Evolutionary conservation across 2,888 invertebrate genomes (phyloP).

Genomic region (Aethes cnicana): DNA sequence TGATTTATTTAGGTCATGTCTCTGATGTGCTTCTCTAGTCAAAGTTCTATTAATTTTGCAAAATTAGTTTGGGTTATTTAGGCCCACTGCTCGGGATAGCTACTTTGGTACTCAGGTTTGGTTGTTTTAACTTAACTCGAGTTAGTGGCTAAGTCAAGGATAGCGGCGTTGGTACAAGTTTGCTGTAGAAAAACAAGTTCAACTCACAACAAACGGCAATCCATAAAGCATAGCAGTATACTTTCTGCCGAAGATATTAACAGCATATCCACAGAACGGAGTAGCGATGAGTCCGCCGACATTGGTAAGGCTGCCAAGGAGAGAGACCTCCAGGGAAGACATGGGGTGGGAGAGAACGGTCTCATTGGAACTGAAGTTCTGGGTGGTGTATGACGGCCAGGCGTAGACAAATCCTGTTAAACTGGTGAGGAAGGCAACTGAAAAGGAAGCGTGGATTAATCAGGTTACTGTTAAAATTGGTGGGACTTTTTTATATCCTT

Average conservation of each 20-base stretch:
- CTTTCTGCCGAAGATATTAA: slow-evolving; percentile 31
- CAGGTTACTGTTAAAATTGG: too few relatives aligned
- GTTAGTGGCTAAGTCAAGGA: too few relatives aligned
- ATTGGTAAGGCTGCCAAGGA: slow-evolving; percentile 33
- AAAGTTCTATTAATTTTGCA: too few relatives aligned
- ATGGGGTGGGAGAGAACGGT: slow-evolving; percentile 30
- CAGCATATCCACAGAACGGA: slow-evolving; percentile 31
- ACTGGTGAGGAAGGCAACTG: slow-evolving; percentile 34
- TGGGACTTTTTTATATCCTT: background rate
- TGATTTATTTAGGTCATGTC: too few relatives aligned
- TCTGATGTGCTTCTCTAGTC: too few relatives aligned
- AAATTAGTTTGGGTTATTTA: too few relatives aligned
- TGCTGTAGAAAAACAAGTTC: background rate
- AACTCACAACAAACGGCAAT: slow-evolving; percentile 33
- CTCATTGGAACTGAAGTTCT: slow-evolving; percentile 29
- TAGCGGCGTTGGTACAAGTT: too few relatives aligned
- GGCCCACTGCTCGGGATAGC: too few relatives aligned
- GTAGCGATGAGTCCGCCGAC: slow-evolving; percentile 30
- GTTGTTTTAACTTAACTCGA: too few relatives aligned
- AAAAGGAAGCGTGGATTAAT: slow-evolving; percentile 4
- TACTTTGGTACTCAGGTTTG: too few relatives aligned
- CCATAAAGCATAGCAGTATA: slow-evolving; percentile 33
- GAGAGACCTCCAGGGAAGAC: slow-evolving; percentile 24
- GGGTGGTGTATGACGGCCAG: slow-evolving; percentile 32
- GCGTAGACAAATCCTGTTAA: slow-evolving; percentile 33